Base-by-base conservation (phyloP, 2,113 vertebrate species). In the Albula goreensis region DNA sequence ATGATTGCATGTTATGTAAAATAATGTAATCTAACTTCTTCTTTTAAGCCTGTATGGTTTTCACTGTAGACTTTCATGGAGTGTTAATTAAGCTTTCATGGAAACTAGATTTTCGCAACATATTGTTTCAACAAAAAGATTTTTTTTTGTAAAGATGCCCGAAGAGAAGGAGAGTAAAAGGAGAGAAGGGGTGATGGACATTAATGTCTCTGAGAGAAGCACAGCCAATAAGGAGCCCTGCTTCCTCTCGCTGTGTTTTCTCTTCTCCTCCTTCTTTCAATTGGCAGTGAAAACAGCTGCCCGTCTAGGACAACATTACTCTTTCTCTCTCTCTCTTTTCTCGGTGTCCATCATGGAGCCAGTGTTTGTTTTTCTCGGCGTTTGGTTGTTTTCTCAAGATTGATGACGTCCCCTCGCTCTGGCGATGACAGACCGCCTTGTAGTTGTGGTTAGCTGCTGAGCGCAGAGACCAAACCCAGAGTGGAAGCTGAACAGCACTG, bases 371-470 rank as follows among this genome's bases (percentile, higher is more conserved):
- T 85, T 77, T n/a, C 66, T 50, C 50, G n/a, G 63, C 66, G 11
- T 60, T 74, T 15, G 85, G 86, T 89, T 91, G 88, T 93, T 93
- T 91, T 92, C 87, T 87, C 86, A 89, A 87, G 11, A 87, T 88
- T 87, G 49, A 53, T 91, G 89, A 78, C 7, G 52, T 88, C 51
- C 48, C 41, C 83, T 83, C 53, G 4, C 78, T 85, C 89, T 63
- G 56, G 88, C 80, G 93, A 90, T 93, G 94, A 94, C 91, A 92
- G 94, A 94, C 57, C 89, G 92, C 91, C 87, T 90, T 88, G 85
- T 85, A 85, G 56, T 92, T 93, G 92, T 92, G 92, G 91, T 89
- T 93, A 90, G 91, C 88, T 89, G 91, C 91, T 90, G 93, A 91
- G 91, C 91, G 91, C 91, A 91, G 88, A 92, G 90, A 93, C 90